These are phyloP conservation scores for Diadophis punctatus DNA, from an alignment of 2,113 vertebrate genomes.

Conservation along the genomic window DNA sequence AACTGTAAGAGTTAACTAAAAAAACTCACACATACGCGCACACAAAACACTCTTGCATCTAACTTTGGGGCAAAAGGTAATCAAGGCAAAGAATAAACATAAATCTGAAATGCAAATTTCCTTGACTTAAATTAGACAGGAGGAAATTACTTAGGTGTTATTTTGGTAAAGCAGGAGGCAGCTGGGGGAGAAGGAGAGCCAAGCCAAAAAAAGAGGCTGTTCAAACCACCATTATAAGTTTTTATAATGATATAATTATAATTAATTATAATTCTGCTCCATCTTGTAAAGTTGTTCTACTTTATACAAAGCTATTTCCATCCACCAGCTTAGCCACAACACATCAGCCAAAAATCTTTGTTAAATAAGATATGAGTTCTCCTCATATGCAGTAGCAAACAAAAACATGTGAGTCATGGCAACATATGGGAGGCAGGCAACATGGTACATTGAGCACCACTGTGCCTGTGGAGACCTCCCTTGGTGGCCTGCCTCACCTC, in stretches of 20 bases:
- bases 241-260: neutral
- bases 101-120: slow-evolving; percentile 40
- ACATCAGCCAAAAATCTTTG: too few species aligned
- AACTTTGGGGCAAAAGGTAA: slow-evolving; percentile 1
- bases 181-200: neutral
- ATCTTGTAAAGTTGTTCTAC: neutral
- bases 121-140: slow-evolving; percentile 14
- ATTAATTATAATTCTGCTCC: neutral
- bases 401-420: neutral
- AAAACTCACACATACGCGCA: neutral
- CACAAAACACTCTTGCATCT: neutral
- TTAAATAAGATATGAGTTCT: neutral
- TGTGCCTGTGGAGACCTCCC: neutral
- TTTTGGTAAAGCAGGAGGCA: slow-evolving; percentile 6
- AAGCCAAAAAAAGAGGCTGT: slow-evolving; percentile 17
- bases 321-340: neutral
- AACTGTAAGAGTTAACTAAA: neutral
- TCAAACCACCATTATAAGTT: neutral
- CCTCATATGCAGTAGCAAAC: neutral
- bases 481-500: neutral
- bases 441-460: neutral
- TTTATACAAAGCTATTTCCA: neutral
- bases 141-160: neutral
- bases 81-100: slow-evolving; percentile 1
- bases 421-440: neutral